Evolutionary conservation across 2,888 invertebrate species (phyloP), one percentile per base, ranked within the genome.

Genomic region (Pristionchus fissidentatus): DNA sequence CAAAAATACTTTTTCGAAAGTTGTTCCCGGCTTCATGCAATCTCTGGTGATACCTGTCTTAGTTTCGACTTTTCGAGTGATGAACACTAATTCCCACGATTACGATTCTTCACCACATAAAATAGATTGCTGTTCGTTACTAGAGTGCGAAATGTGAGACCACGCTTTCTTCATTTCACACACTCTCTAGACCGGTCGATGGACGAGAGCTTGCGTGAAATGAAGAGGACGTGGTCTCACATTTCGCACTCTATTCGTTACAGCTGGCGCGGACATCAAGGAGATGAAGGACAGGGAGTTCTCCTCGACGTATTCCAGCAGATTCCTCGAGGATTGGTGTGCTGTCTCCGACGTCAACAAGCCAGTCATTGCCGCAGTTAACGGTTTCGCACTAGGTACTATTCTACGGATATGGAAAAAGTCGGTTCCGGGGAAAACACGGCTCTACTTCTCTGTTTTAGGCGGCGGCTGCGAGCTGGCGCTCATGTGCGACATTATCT

Each of bases 391-490:
- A 90, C 96, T 96, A 93, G 94, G 95, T 83, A 79, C 0, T 4
- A 49, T 1, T 49, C 19, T 13, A 32, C 29, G n/a, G 70, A 55
- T 22, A 1, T 46, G 13, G 13, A 70, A 78, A 43, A 43, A 7
- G 8, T 46, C 22, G 52, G 15, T 55, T 79, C 10, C 38, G 32
- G n/a, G n/a, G n/a, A n/a, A n/a, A n/a, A n/a, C n/a, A n/a, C n/a
- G n/a, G 13, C 1, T 57, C 38, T 41, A 41, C 32, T 22, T 77
- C n/a, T 32, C 46, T 73, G 3, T 35, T 41, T 32, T 52, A 19
- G 98, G 98, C n/a, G 98, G 98, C 66, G 98, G 98, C 0, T 98
- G 97, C 93, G 98, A 99, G 93, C 93, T 99, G 83, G 98, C 98
- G 1, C 97, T 99, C 97, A 96, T 98, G 95, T 98, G 98, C 92